phyloP scores from a whole-genome alignment of 2,113 vertebrate genomes.

The Cryptotis parvus region DNA sequence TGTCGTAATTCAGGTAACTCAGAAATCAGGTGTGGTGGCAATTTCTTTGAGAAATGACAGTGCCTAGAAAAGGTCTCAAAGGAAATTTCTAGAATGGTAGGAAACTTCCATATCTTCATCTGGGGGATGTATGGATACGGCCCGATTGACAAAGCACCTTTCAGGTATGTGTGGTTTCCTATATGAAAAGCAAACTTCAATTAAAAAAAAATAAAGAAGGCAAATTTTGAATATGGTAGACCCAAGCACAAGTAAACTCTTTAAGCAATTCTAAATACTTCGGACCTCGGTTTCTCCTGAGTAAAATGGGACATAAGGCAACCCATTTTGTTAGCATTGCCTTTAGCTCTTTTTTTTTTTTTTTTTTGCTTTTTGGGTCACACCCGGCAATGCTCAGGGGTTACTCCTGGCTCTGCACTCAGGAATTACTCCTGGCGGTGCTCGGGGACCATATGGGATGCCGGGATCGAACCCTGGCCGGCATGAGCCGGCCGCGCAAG shows the following conservation, averaged over 20 bases:
- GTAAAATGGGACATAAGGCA: not conserved
- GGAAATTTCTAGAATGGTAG: slow-evolving; percentile 5
- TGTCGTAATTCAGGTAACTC: no score
- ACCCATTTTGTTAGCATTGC: not conserved
- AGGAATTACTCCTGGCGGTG: no score
- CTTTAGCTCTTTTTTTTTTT: no score
- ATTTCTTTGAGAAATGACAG: not conserved
- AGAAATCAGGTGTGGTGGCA: not conserved
- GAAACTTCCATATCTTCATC: not conserved
- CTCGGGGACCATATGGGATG: no score
- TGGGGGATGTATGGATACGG: not conserved
- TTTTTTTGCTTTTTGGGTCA: no score
- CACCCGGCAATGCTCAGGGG: no score
- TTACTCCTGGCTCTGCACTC: no score
- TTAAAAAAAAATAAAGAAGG: not conserved
- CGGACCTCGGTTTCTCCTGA: not conserved
- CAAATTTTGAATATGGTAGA: not conserved
- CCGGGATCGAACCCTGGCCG: no score
- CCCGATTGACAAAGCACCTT: not conserved
- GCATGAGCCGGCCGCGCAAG: no score
- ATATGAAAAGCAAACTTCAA: not conserved
- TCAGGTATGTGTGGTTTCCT: not conserved
- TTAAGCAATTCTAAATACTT: not conserved
- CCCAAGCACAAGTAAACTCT: not conserved
- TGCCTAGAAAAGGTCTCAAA: not conserved